phyloP scores from a whole-genome alignment of 2,113 vertebrate genomes.

The Dendropsophus ebraccatus region DNA sequence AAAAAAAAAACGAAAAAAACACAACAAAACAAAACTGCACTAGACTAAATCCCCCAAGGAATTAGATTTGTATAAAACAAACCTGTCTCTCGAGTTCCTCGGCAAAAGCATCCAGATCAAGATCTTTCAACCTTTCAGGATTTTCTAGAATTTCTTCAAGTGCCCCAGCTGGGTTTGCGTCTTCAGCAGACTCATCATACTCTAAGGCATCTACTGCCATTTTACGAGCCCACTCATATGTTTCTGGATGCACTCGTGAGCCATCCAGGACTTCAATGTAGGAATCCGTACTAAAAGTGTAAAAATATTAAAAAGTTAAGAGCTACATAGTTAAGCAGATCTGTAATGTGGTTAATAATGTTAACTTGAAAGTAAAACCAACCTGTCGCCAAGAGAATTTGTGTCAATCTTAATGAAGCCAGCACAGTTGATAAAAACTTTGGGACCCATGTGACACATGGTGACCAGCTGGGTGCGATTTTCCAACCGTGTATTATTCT shows the following conservation, averaged over 20 bases:
- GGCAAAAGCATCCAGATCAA: conserved; percentile 96
- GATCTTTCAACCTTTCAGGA: conserved; percentile 93
- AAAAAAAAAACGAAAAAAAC: too few relatives aligned
- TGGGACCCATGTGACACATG: conserved; percentile 99
- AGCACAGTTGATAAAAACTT: conserved; percentile 98
- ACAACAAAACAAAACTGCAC: too few relatives aligned
- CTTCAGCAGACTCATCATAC: conserved; percentile 95
- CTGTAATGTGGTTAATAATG: not conserved
- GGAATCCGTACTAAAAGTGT: conserved; percentile 87
- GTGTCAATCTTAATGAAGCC: conserved; percentile 99
- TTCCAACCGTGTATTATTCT: conserved; percentile 96
- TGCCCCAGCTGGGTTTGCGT: conserved; percentile 96
- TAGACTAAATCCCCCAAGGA: too few relatives aligned
- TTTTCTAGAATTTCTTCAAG: conserved; percentile 98
- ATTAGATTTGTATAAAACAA: conserved; percentile 11
- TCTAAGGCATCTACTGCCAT: conserved; percentile 98
- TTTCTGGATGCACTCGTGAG: conserved; percentile 96
- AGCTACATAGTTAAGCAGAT: not conserved
- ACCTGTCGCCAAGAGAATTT: conserved; percentile 95
- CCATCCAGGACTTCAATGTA: conserved; percentile 98
- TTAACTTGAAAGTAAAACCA: conserved; percentile 55
- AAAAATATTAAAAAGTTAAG: not conserved
- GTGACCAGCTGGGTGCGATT: conserved; percentile 98
- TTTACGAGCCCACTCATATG: conserved; percentile 97
- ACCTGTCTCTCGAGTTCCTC: conserved; percentile 99